Evolutionary conservation across 2,797 vertebrate genomes (phyloP), one percentile per base, ranked within the genome.

Genomic region (Decapterus maruadsi): DNA sequence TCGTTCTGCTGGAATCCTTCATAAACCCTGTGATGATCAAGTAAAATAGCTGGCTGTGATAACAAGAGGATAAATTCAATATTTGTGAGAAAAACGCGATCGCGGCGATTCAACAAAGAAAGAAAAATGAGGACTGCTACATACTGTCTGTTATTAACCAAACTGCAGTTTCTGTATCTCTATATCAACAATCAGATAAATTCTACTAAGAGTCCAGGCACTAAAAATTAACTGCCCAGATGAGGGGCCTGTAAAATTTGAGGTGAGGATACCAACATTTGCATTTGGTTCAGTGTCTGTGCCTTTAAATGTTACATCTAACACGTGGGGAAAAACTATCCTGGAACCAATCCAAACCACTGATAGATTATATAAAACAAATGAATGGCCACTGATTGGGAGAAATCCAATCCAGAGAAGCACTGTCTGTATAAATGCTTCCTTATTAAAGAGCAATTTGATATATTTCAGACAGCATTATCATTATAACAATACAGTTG

Each of bases 341-440:
- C 48, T 70, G 56, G 38, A 82, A 31, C 14, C 34, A 1, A 38
- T 58, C 60, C 54, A 43, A 68, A 50, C 13, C 57, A 54, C 34
- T 58, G 19, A 71, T 55, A 77, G 57, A 54, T 38, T 53, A 60
- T 58, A 68, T 58, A 54, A 78, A 78, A 82, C 22, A 65, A 64
- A 77, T 53, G 57, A 71, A 77, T 64, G 53, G 9, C 20, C 16
- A 4, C 20, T 68, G 55, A 74, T 77, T 77, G 68, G 45, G 38
- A 65, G 76, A 54, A 78, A 75, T 78, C 65, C n/a, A 72, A 80
- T 65, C 36, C 19, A 42, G 48, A 61, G 63, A 60, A 77, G 48
- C 17, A 31, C 34, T 36, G 34, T 36, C 34, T 36, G 34, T 36
- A 36, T 36, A 36, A 36, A 54, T 4, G 14, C 10, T 43, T 64